These are phyloP conservation scores for Melanotaenia nigrans DNA, from an alignment of 2,797 vertebrate species.

Conservation along the genomic window DNA sequence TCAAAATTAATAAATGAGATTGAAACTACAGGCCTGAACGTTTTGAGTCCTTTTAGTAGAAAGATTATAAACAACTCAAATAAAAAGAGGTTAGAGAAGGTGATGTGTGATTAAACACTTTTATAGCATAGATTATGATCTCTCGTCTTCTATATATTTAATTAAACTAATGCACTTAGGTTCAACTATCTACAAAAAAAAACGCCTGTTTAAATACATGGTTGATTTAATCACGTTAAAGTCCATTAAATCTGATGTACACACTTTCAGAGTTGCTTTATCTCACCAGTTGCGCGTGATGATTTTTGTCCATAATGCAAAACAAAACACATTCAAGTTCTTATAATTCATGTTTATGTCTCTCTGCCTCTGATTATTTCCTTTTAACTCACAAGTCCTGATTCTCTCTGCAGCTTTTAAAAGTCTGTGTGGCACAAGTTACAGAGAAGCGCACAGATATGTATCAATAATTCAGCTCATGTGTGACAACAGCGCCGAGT, in stretches of 20 bases:
- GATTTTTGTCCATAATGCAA: neutral
- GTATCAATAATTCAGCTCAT: constrained; percentile 72
- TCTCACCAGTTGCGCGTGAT: neutral
- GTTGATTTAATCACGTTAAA: constrained; percentile 2
- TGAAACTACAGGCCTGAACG: constrained; percentile 38
- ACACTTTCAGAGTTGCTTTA: neutral
- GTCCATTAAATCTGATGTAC: neutral
- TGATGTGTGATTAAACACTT: neutral
- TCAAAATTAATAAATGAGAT: constrained; percentile 29
- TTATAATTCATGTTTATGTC: neutral
- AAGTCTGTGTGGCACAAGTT: neutral
- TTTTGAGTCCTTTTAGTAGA: constrained; percentile 6
- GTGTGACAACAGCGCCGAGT: constrained; percentile 52
- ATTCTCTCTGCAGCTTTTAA: neutral
- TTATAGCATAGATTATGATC: neutral
- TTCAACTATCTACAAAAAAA: neutral
- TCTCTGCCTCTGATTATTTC: neutral
- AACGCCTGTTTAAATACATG: neutral
- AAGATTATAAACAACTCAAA: constrained; percentile 22
- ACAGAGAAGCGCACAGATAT: constrained; percentile 50
- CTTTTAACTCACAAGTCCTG: neutral
- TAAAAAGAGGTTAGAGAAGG: constrained; percentile 2
- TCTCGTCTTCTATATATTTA: neutral
- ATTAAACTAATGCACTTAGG: neutral
- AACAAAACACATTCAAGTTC: neutral